These are phyloP conservation scores for Idaea dimidiata DNA, from an alignment of 2,888 invertebrate genomes.

Conservation along the genomic window DNA sequence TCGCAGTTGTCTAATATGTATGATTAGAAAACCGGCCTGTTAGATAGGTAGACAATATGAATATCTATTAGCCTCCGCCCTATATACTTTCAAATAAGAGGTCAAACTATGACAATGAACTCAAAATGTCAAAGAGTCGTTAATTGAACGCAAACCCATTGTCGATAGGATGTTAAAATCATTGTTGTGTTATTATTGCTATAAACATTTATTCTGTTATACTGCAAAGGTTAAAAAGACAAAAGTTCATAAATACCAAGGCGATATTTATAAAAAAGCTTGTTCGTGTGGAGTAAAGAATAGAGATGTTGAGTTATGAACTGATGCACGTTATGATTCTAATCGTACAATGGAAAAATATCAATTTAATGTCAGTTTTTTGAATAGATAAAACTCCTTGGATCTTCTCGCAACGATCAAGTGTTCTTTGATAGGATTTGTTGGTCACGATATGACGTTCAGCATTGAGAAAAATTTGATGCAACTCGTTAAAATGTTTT, in stretches of 20 bases:
- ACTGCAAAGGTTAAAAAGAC: slow-evolving; percentile 24
- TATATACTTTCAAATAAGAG: slow-evolving; percentile 52
- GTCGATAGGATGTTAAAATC: slow-evolving; percentile 35
- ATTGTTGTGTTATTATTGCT: slow-evolving; percentile 29
- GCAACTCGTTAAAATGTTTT: slow-evolving; percentile 17
- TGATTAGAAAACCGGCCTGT: slow-evolving; percentile 8
- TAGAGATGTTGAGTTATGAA: background rate
- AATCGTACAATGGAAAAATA: slow-evolving; percentile 57
- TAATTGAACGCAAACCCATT: slow-evolving; percentile 45
- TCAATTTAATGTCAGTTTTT: slow-evolving; percentile 46
- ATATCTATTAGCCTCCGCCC: slow-evolving; percentile 29
- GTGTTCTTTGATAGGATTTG: slow-evolving; percentile 1
- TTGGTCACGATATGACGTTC: background rate
- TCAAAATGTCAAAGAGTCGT: slow-evolving; percentile 55
- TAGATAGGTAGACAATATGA: slow-evolving; percentile 2
- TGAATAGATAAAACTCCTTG: slow-evolving; percentile 26
- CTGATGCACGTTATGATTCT: slow-evolving; percentile 35
- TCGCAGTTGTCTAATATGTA: background rate
- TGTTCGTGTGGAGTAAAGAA: slow-evolving; percentile 9
- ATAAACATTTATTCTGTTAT: slow-evolving; percentile 29
- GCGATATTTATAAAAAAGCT: slow-evolving; percentile 19
- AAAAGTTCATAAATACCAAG: slow-evolving; percentile 28
- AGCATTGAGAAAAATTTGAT: slow-evolving; percentile 13
- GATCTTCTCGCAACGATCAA: slow-evolving; percentile 3
- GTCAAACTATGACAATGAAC: slow-evolving; percentile 70